phyloP scores from a whole-genome alignment of 2,797 vertebrate species.

The Lycodopsis pacificus region DNA sequence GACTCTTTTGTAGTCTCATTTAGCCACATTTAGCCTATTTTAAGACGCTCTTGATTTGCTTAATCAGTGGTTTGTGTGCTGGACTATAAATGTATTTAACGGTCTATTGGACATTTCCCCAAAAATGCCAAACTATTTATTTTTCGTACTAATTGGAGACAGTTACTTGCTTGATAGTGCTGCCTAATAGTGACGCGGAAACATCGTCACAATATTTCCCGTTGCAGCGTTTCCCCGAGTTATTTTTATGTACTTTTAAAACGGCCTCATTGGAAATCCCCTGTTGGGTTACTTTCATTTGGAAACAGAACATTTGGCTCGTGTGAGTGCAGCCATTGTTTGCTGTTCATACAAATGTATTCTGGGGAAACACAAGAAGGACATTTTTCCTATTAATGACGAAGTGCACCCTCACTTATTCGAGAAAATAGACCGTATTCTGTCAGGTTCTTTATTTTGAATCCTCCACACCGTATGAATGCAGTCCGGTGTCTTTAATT shows the following conservation, averaged over 20 bases:
- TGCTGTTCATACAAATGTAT: not conserved
- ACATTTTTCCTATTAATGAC: constrained; percentile 3
- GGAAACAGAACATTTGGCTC: constrained; percentile 38
- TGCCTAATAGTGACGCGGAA: not conserved
- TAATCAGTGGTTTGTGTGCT: not conserved
- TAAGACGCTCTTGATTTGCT: not conserved
- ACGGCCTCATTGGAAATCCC: constrained; percentile 35
- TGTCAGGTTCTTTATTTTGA: not conserved
- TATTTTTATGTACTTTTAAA: not conserved
- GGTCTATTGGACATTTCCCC: not conserved
- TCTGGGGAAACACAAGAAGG: constrained; percentile 4
- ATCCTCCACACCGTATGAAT: not conserved
- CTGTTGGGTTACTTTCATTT: constrained; percentile 52
- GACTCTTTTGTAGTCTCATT: too few relatives aligned
- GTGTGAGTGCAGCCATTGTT: constrained; percentile 28
- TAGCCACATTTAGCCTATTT: too few relatives aligned
- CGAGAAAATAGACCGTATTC: not conserved
- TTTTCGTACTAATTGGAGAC: not conserved
- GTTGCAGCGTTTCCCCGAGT: constrained; percentile 13
- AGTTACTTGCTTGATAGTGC: too few relatives aligned
- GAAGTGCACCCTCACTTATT: not conserved
- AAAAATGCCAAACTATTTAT: not conserved
- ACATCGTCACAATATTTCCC: constrained; percentile 15
- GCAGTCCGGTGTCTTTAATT: constrained; percentile 11
- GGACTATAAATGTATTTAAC: not conserved